Percentiles rank a stretch among this genome's conserved stretches.
Conservation (phyloP, 2,888 invertebrate species). For the Melieria omissa region DNA sequence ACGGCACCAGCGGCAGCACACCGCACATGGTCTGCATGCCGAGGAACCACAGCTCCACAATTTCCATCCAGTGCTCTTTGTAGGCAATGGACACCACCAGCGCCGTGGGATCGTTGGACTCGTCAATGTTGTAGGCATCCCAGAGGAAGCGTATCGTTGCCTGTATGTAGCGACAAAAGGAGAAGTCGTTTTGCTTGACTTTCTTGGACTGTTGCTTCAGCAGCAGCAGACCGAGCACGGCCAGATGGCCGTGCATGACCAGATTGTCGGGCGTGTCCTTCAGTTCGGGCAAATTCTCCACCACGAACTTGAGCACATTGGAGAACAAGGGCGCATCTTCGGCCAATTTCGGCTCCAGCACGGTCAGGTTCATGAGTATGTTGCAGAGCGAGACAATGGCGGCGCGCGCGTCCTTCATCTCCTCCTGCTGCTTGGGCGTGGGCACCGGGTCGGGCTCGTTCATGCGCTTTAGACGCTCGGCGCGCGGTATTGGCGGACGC, state of each 20-base stretch:
- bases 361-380: slow-evolving; percentile 91
- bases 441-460: slow-evolving; percentile 81
- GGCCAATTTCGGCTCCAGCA: slow-evolving; percentile 85
- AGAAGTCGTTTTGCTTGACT: slow-evolving; percentile 88
- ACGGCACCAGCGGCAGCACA: slow-evolving; percentile 82
- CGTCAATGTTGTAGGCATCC: slow-evolving; percentile 92
- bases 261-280: slow-evolving; percentile 86
- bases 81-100: slow-evolving; percentile 87
- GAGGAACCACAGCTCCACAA: slow-evolving; percentile 91
- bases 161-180: slow-evolving; percentile 89
- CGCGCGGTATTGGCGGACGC: slow-evolving; percentile 82
- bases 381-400: slow-evolving; percentile 92
- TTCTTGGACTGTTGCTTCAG: slow-evolving; percentile 85
- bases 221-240: slow-evolving; percentile 83
- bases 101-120: slow-evolving; percentile 84
- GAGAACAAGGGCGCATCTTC: slow-evolving; percentile 82
- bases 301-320: slow-evolving; percentile 84
- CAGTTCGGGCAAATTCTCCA: slow-evolving; percentile 84
- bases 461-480: slow-evolving; percentile 80
- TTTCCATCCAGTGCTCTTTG: slow-evolving; percentile 88
- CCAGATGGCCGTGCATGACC: slow-evolving; percentile 85
- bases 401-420: slow-evolving; percentile 85
- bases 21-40: slow-evolving; percentile 93
- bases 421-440: slow-evolving; percentile 78
- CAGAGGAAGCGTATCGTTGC: slow-evolving; percentile 90